These are phyloP conservation scores for Nomada fucata DNA, from an alignment of 2,888 invertebrate genomes.

Conservation along the genomic window DNA sequence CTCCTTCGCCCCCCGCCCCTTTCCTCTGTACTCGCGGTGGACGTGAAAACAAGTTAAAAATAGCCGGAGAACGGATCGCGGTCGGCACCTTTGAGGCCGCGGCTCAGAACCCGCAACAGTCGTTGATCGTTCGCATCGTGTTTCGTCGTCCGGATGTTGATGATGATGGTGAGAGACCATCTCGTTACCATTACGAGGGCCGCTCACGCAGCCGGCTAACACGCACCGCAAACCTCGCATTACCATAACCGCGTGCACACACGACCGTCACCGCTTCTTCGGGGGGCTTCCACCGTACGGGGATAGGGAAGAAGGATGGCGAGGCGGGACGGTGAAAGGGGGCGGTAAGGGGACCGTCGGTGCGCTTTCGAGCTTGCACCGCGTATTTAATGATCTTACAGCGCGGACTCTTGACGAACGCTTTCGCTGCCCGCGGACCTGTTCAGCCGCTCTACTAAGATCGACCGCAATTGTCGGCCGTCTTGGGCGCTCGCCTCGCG, in stretches of 20 bases:
- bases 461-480: constrained; percentile 53
- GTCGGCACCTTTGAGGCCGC: constrained; percentile 75
- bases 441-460: constrained; percentile 43
- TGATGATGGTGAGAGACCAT: constrained; percentile 77
- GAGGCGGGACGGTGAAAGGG: neutral
- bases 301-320: neutral
- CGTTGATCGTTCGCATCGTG: constrained; percentile 76
- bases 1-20: neutral
- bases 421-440: constrained; percentile 44
- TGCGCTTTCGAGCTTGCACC: constrained; percentile 60
- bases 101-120: constrained; percentile 62
- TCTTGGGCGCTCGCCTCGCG: constrained; percentile 10
- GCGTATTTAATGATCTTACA: constrained; percentile 52
- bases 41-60: constrained; percentile 74
- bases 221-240: constrained; percentile 73
- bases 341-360: constrained; percentile 23
- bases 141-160: constrained; percentile 77
- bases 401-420: constrained; percentile 37
- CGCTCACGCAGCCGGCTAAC: constrained; percentile 72
- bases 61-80: constrained; percentile 68
- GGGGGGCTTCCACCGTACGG: constrained; percentile 29
- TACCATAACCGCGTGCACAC: constrained; percentile 73
- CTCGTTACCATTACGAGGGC: constrained; percentile 77
- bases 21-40: constrained; percentile 47
- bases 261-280: constrained; percentile 47